Conservation (phyloP, 2,888 invertebrate genomes). For the Ichneumon xanthorius region DNA sequence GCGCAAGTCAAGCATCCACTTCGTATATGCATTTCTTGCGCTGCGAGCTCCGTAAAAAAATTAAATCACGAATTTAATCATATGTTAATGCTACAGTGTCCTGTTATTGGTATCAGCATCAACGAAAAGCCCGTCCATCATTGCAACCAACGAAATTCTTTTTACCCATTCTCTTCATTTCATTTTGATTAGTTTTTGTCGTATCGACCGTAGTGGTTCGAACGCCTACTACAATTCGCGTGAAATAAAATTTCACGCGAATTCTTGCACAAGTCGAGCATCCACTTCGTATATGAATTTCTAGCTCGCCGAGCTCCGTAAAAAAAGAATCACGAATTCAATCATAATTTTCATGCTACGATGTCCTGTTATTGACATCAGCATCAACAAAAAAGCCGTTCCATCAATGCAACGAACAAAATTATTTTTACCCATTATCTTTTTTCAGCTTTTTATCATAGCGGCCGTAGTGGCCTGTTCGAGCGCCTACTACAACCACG, state of each 20-base stretch:
- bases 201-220: conserved; percentile 53
- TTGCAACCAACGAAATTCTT: too few relatives aligned
- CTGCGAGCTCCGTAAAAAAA: not conserved
- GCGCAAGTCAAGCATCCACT: conserved; percentile 30
- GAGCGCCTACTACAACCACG: conserved; percentile 68
- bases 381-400: too few relatives aligned
- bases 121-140: too few relatives aligned
- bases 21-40: not conserved
- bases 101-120: too few relatives aligned
- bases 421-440: not conserved
- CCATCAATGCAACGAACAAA: not conserved
- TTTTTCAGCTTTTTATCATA: conserved; percentile 49
- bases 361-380: too few relatives aligned
- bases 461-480: conserved; percentile 60
- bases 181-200: conserved; percentile 38
- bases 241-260: too few relatives aligned
- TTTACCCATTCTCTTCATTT: too few relatives aligned
- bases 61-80: not conserved
- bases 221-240: conserved; percentile 67
- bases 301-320: not conserved
- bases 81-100: not conserved
- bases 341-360: too few relatives aligned
- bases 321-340: conserved; percentile 15
- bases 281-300: conserved; percentile 1
- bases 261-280: conserved; percentile 38